phyloP scores from a whole-genome alignment of 2,797 vertebrate species.

The Enteromius mattozi region DNA sequence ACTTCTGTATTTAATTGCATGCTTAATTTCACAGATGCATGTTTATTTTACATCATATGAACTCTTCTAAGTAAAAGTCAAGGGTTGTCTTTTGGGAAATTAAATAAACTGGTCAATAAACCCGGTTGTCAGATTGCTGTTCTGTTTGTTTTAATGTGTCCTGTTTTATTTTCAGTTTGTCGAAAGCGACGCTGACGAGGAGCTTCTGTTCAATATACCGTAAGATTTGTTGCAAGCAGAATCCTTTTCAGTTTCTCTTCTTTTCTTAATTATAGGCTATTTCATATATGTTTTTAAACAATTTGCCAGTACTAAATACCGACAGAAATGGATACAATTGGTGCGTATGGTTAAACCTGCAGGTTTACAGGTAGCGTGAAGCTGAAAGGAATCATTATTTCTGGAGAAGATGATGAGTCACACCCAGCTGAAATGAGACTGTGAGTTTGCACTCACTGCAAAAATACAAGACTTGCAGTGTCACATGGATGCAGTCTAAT shows the following conservation, averaged over 20 bases:
- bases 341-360: constrained; percentile 44
- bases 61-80: background rate
- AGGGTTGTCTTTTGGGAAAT: background rate
- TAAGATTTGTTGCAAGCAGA: constrained; percentile 74
- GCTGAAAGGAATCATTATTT: constrained; percentile 90
- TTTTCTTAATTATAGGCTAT: background rate
- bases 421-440: constrained; percentile 94
- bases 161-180: constrained; percentile 82
- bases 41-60: background rate
- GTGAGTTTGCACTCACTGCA: constrained; percentile 75
- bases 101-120: background rate
- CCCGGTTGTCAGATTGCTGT: background rate
- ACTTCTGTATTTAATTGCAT: background rate
- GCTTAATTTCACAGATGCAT: background rate
- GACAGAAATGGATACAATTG: background rate
- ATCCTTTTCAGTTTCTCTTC: background rate
- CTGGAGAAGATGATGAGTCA: constrained; percentile 88
- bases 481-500: background rate
- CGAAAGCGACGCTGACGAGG: constrained; percentile 94
- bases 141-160: background rate
- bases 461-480: background rate
- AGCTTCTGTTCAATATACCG: constrained; percentile 97
- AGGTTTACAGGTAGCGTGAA: constrained; percentile 97
- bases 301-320: background rate
- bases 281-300: background rate